Base-by-base conservation (phyloP, 2,888 invertebrate genomes). In the Cerastis rubricosa region DNA sequence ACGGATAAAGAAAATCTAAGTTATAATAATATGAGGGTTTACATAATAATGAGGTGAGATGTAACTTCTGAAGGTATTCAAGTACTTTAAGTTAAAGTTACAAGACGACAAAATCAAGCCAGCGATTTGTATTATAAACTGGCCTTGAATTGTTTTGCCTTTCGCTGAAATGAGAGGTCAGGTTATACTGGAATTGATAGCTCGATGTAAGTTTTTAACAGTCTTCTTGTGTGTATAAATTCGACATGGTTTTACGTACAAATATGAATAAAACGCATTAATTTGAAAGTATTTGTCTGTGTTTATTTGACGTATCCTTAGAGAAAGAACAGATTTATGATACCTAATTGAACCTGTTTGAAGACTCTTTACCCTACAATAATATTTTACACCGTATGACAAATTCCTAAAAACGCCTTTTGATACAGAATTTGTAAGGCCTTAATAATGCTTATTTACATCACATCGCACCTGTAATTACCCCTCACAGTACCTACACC, bases 1-100 rank as follows among this genome's bases (percentile, higher is more conserved):
- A 70, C 59, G 64, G 74, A 54, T 74, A 82, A 74, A 85, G 86
- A 83, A 72, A 85, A 71, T 85, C 61, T 57, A 78, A 82, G 51
- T 82, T 75, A 76, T n/a, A n/a, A n/a, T n/a, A n/a, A n/a, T 78
- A 72, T 63, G 61, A 67, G 40, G 54, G 70, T 63, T 73, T 74
- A 66, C 79, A 78, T 81, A 80, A 63, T 74, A 74, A 72, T 66
- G 79, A 78, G 73, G 22, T n/a, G 25, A 45, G 43, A 67, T 45
- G 14, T 76, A 61, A 76, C 57, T 82, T 68, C n/a, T 61, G 4
- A 47, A 81, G 22, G 25, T 51, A 51, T 59, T 74, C 5, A 17
- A 54, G 61, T 51, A 61, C 25, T 59, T 51, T 72, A 59, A 51
- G 14, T 59, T 47, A 45, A 71, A 12, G 45, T 47, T n/a, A 72